Evolutionary conservation across 2,113 vertebrate genomes (phyloP).

Genomic region (Odocoileus hemionus): DNA sequence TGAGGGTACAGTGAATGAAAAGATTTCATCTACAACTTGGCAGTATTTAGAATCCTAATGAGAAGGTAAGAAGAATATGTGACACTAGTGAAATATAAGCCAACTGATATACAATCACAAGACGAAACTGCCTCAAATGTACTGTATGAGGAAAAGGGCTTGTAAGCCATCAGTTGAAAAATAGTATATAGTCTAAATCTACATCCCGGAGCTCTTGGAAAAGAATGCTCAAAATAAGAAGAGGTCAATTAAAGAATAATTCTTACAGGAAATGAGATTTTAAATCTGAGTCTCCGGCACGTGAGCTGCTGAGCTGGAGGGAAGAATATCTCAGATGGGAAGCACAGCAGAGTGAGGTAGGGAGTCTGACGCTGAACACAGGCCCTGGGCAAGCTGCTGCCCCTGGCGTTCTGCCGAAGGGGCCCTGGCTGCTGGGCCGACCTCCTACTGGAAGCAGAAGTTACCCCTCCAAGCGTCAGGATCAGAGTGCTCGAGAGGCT

Average conservation of each 20-base stretch:
- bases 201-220: neutral
- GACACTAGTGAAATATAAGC: neutral
- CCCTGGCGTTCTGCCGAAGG: neutral
- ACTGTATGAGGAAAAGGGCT: neutral
- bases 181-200: neutral
- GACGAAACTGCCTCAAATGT: neutral
- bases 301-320: neutral
- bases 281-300: neutral
- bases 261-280: constrained; percentile 38
- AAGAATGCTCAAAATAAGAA: neutral
- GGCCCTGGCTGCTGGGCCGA: neutral
- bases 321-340: neutral
- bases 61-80: neutral
- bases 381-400: neutral
- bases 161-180: neutral
- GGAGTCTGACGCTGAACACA: neutral
- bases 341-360: neutral
- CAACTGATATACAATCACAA: neutral
- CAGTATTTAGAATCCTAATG: constrained; percentile 2
- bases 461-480: neutral
- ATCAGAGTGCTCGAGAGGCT: neutral
- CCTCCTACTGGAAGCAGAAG: neutral
- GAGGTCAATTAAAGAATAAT: neutral
- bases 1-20: neutral
- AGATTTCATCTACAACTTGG: neutral